Conservation (phyloP, 1,140 invertebrate genomes). For the Helicoverpa armigera region DNA sequence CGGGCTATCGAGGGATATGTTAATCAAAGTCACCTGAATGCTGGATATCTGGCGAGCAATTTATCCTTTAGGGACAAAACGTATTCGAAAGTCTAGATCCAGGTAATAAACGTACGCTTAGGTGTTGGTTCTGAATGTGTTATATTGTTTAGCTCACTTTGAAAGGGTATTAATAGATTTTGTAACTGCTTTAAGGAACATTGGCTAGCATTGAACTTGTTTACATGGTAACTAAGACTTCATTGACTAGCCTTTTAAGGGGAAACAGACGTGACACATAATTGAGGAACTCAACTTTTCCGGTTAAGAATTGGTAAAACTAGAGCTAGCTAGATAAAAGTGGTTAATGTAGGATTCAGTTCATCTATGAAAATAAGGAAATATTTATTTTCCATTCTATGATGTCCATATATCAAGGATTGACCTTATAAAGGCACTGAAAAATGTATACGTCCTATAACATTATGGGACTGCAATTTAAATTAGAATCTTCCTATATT, state of each 20-base stretch:
- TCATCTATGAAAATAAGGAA: neutral
- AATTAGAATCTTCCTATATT: neutral
- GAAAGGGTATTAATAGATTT: too few relatives aligned
- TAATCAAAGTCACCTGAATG: constrained; percentile 39
- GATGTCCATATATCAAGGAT: neutral
- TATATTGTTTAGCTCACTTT: neutral
- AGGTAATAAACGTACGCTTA: neutral
- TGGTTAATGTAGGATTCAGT: neutral
- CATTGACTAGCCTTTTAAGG: too few relatives aligned
- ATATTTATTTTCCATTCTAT: neutral
- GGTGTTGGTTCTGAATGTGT: neutral
- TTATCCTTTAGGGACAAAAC: constrained; percentile 16
- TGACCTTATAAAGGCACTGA: neutral
- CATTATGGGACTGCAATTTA: constrained; percentile 2
- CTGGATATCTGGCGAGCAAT: constrained; percentile 24
- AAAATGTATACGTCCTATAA: neutral
- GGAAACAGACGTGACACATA: too few relatives aligned
- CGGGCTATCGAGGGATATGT: neutral
- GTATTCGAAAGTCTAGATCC: neutral
- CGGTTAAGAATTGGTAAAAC: too few relatives aligned
- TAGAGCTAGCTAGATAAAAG: too few relatives aligned
- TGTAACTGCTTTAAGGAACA: too few relatives aligned
- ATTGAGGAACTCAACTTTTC: too few relatives aligned
- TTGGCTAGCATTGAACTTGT: too few relatives aligned
- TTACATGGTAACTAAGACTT: too few relatives aligned